Evolutionary conservation across 2,113 vertebrate species (phyloP), one percentile per base, ranked within the genome.

Genomic region (Muntiacus reevesi): DNA sequence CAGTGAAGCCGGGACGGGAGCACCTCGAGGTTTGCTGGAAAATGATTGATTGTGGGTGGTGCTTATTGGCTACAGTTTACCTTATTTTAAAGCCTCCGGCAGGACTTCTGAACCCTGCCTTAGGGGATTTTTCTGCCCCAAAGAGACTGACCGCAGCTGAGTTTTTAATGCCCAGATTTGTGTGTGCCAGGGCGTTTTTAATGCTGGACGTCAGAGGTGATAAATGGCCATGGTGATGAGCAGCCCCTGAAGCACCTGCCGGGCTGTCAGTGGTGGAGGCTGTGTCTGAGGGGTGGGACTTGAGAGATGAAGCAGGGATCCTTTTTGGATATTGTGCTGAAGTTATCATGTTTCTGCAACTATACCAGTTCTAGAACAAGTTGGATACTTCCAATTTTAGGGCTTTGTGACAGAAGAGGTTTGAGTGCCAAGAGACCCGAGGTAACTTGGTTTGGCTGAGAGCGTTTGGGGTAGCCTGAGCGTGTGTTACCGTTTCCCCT

Each of bases 231-330:
- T 12, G 88, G 76, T 19, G 0, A 2, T 52, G 87, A 84, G 95
- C 89, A 74, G 82, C 81, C 92, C 59, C 90, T 43, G 95, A 78
- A 84, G 91, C 97, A 96, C 97, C 97, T 97, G 97, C 97, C 52
- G 50, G 90, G 64, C 90, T 33, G 8, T 15, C 19, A 13, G 86
- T 3, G 54, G 79, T 7, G 95, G 87, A 82, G 94, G 67, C 90
- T 81, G 95, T 64, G 74, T 17, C 89, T 11, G 33, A 23, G 36
- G 85, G 91, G 76, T 62, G 60, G 91, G 95, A 62, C 55, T 0
- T 36, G 55, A 36, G 55, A 83, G 71, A 86, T 6, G 91, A 74
- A 93, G 28, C 95, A n/a, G 79, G 64, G 43, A 52, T 64, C 96
- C 40, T 36, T 40, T 47, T 55, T 21, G 79, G 95, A 33, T 87